Evolutionary conservation across 1,140 invertebrate genomes (phyloP).

Genomic region (Plectrocnemia conspersa): DNA sequence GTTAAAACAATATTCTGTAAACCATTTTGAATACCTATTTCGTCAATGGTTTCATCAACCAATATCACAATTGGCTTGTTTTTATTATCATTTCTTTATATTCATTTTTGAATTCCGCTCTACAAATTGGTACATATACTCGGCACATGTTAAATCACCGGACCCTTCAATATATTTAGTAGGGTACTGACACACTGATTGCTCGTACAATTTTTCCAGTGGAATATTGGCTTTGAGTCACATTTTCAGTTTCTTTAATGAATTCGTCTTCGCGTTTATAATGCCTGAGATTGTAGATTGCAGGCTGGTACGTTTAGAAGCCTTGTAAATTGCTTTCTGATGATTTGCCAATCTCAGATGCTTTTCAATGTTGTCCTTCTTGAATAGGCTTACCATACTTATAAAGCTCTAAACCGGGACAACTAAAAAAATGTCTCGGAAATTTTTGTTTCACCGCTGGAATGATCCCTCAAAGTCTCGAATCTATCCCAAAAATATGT

Average conservation of each 20-base stretch:
- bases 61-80: conserved; percentile 17
- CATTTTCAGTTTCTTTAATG: conserved; percentile 5
- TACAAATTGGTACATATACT: not conserved
- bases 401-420: too few species aligned
- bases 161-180: conserved; percentile 2
- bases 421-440: too few species aligned
- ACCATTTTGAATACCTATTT: conserved; percentile 10
- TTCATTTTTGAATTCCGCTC: conserved; percentile 12
- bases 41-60: conserved; percentile 7
- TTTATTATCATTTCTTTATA: conserved; percentile 13
- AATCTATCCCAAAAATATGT: too few species aligned
- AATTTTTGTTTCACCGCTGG: too few species aligned
- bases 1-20: conserved; percentile 12
- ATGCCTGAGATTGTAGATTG: not conserved
- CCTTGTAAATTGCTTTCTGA: not conserved
- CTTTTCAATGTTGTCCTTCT: conserved; percentile 1
- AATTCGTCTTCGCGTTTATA: too few species aligned
- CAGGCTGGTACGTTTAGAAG: too few species aligned
- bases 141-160: conserved; percentile 3
- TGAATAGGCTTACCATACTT: too few species aligned
- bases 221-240: conserved; percentile 6
- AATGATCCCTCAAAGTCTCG: too few species aligned
- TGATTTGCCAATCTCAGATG: not conserved
- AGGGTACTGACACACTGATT: too few species aligned
- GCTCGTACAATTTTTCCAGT: conserved; percentile 2